These are phyloP conservation scores for Hylaeus anthracinus DNA, from an alignment of 1,140 invertebrate genomes.

Conservation along the genomic window DNA sequence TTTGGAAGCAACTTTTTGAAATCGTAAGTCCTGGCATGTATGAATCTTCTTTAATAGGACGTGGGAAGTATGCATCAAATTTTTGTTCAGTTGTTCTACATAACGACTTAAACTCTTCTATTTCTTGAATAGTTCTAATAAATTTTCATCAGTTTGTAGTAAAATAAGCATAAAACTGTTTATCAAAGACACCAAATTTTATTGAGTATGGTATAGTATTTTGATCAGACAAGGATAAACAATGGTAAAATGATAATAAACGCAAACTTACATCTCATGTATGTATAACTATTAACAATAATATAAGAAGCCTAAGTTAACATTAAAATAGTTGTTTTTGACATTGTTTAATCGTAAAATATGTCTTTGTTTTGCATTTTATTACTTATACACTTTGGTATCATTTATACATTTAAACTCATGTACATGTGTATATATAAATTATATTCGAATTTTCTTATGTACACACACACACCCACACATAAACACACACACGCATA, in stretches of 20 bases:
- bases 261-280: constrained; percentile 47
- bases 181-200: constrained; percentile 71
- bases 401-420: constrained; percentile 68
- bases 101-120: constrained; percentile 71
- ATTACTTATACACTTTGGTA: constrained; percentile 75
- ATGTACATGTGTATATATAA: constrained; percentile 48
- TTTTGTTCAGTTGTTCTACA: constrained; percentile 37
- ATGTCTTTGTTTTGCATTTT: constrained; percentile 71
- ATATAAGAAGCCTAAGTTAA: constrained; percentile 66
- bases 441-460: not conserved
- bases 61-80: constrained; percentile 69
- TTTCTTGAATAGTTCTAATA: constrained; percentile 42
- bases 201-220: constrained; percentile 69
- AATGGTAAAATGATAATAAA: constrained; percentile 51
- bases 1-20: constrained; percentile 54
- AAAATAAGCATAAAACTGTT: constrained; percentile 19
- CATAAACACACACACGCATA: not conserved
- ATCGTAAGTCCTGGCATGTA: constrained; percentile 71
- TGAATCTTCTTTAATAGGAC: constrained; percentile 60
- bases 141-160: not conserved
- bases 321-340: constrained; percentile 62
- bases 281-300: constrained; percentile 67
- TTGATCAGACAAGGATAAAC: constrained; percentile 50
- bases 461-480: too few species aligned
- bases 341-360: constrained; percentile 66